Percentiles rank a stretch among this genome's conserved stretches.
Evolutionary conservation across 2,113 vertebrate species (phyloP).

Genomic region (Sitta europaea): DNA sequence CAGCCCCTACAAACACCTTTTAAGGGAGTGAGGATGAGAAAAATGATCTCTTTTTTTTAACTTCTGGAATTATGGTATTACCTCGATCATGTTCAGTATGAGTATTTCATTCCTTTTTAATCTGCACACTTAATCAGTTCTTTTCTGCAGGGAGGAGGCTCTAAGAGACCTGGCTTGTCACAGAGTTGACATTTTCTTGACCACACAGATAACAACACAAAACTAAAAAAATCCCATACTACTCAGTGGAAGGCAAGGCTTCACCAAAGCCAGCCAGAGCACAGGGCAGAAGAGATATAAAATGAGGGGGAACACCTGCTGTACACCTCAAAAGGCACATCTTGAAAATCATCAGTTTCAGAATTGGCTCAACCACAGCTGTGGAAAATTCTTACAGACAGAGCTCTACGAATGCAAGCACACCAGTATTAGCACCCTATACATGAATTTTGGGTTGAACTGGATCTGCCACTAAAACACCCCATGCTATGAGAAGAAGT

Average conservation of each 20-base stretch:
- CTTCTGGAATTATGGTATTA: background rate
- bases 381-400: background rate
- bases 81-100: too few species aligned
- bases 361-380: background rate
- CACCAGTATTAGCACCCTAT: rapidly evolving
- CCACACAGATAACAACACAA: background rate
- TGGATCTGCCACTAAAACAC: background rate
- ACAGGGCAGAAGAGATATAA: background rate
- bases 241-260: background rate
- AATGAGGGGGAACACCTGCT: background rate
- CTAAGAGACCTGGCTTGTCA: background rate
- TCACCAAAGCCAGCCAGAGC: background rate
- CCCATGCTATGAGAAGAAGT: background rate
- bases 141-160: background rate
- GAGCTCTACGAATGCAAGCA: background rate
- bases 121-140: background rate
- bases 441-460: background rate
- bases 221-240: background rate
- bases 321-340: background rate
- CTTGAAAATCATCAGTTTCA: background rate
- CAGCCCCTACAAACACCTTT: background rate
- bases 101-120: background rate
- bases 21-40: background rate
- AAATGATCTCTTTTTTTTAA: background rate
- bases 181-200: background rate